Evolutionary conservation across 2,888 invertebrate genomes (phyloP), one percentile per base, ranked within the genome.

Genomic region (Chloroclysta siterata): DNA sequence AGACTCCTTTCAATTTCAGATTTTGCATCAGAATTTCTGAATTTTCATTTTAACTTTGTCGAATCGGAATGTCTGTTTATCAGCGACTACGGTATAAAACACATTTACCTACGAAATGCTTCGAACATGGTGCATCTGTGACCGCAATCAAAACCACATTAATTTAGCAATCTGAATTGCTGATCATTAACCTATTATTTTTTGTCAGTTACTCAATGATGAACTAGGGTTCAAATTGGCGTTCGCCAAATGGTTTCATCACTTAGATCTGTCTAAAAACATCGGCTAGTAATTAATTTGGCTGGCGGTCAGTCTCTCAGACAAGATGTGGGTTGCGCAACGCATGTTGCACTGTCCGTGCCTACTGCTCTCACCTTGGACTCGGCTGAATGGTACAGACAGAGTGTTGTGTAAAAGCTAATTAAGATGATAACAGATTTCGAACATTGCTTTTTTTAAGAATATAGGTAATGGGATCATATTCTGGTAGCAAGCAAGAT

Each of bases 261-360:
- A 80, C 60, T 65, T 44, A 61, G 63, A 75, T 75, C 68, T 74
- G 72, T 75, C 70, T 70, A 73, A 72, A 77, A 80, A 72, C 66
- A 70, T 70, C 73, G 70, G 66, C 73, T 50, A 66, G 75, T 80
- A 81, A 82, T 84, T 84, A 82, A 79, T 79, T 81, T 79, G 71
- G 75, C 73, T 70, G 72, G 75, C 76, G 78, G 82, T 79, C 80
- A 77, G 76, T 70, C 69, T 70, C 61, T 70, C 66, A 72, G 79
- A 80, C 77, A 77, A 77, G 77, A 77, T 71, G 85, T 81, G 79
- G 78, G 80, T 87, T 85, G 80, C 75, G 79, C 71, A 87, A 87
- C 80, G 77, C 77, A 78, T 78, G 74, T 73, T 75, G 78, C 80
- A 77, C 69, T 75, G 82, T 75, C 76, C 79, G 81, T 78, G 3